These are phyloP conservation scores for Ctenopoma kingsleyae DNA, from an alignment of 2,797 vertebrate species.

Conservation along the genomic window DNA sequence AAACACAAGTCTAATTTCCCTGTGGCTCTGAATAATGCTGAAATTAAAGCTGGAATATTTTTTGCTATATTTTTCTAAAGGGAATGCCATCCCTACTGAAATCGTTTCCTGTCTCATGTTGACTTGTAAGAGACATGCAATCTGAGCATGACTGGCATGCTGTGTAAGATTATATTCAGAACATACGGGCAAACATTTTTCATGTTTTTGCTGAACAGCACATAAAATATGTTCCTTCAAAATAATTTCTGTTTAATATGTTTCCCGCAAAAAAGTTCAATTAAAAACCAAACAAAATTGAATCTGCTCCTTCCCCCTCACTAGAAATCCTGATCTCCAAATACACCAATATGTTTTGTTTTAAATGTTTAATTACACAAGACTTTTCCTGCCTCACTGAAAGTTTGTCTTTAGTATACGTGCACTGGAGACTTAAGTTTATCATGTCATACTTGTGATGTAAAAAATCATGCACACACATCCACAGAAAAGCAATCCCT, in stretches of 20 bases:
- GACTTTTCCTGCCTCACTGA: not conserved
- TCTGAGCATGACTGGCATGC: not conserved
- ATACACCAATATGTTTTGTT: constrained; percentile 6
- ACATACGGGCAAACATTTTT: not conserved
- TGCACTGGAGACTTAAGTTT: not conserved
- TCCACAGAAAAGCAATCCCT: not conserved
- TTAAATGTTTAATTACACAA: not conserved
- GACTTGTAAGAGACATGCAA: constrained; percentile 2
- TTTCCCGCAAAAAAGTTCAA: not conserved
- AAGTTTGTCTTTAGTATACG: not conserved
- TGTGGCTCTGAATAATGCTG: constrained; percentile 48
- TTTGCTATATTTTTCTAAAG: constrained; percentile 21
- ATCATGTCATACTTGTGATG: not conserved
- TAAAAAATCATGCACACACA: not conserved
- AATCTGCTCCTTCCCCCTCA: not conserved
- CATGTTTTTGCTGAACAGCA: not conserved
- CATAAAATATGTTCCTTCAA: not conserved
- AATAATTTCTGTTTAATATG: not conserved
- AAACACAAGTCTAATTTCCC: constrained; percentile 60
- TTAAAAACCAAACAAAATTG: constrained; percentile 1
- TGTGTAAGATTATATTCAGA: not conserved
- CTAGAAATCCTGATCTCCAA: not conserved
- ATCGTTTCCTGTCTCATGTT: constrained; percentile 9
- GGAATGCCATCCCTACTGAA: constrained; percentile 24
- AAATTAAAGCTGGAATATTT: constrained; percentile 34